Conservation (phyloP, 1,140 invertebrate species). For the Calliphora vicina region DNA sequence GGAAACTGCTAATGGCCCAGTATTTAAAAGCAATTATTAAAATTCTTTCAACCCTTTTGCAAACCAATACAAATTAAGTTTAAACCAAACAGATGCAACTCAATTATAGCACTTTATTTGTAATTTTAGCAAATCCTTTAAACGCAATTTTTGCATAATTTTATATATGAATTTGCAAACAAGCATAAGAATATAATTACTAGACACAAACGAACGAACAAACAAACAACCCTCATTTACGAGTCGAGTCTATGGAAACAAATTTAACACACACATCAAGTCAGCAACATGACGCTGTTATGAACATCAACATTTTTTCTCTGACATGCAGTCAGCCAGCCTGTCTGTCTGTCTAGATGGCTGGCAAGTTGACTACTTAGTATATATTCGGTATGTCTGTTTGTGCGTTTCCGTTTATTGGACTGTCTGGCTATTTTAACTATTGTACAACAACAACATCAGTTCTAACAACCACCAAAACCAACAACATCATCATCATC, state of each 20-base stretch:
- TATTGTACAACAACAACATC: neutral
- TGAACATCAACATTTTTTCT: neutral
- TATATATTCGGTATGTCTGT: neutral
- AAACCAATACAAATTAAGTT: neutral
- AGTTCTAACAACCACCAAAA: neutral
- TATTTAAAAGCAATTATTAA: neutral
- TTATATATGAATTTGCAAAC: neutral
- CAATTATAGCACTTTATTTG: neutral
- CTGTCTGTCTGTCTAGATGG: neutral
- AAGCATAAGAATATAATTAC: neutral
- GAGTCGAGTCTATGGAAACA: neutral
- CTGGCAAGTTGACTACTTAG: neutral
- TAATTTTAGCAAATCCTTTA: neutral
- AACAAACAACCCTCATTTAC: neutral
- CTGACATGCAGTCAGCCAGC: neutral
- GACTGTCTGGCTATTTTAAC: slow-evolving; percentile 7
- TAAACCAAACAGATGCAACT: neutral
- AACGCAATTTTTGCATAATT: neutral
- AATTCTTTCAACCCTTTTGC: neutral
- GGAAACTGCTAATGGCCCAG: neutral
- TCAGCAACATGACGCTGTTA: neutral
- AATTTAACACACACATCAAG: neutral
- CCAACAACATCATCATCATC: neutral
- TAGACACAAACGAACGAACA: too few relatives aligned
- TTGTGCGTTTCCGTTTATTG: neutral